Conservation (phyloP, 2,888 invertebrate species). For the Plagiodera versicolora region DNA sequence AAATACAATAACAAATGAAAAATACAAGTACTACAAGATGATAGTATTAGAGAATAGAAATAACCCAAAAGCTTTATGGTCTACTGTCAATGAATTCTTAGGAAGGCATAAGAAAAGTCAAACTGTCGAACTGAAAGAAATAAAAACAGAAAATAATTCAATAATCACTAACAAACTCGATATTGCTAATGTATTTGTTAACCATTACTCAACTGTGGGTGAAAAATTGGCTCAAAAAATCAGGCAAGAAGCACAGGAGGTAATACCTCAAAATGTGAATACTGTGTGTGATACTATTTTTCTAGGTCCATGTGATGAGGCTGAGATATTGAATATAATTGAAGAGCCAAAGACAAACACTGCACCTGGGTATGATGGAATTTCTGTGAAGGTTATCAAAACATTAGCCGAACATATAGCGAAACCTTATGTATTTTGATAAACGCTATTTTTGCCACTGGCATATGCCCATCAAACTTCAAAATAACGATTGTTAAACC, state of each 20-base stretch:
- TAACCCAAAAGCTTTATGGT: not conserved
- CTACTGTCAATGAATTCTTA: not conserved
- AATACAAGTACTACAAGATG: too few species aligned
- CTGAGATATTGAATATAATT: too few species aligned
- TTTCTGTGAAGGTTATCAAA: too few species aligned
- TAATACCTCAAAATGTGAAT: not conserved
- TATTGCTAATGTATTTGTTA: not conserved
- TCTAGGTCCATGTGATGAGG: not conserved
- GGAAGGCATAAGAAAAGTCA: not conserved
- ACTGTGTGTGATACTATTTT: not conserved
- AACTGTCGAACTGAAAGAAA: not conserved
- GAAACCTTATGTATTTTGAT: too few species aligned
- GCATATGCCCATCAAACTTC: not conserved
- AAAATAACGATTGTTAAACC: not conserved
- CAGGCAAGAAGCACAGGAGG: not conserved
- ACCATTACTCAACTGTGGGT: not conserved
- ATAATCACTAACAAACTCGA: not conserved
- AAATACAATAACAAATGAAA: too few species aligned
- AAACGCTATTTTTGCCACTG: too few species aligned
- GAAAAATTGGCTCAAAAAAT: not conserved
- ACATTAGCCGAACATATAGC: too few species aligned
- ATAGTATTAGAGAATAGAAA: not conserved
- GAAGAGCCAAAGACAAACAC: too few species aligned
- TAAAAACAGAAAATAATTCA: not conserved
- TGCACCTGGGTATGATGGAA: too few species aligned